phyloP scores from a whole-genome alignment of 2,113 vertebrate species.

The Dasyornis broadbenti region DNA sequence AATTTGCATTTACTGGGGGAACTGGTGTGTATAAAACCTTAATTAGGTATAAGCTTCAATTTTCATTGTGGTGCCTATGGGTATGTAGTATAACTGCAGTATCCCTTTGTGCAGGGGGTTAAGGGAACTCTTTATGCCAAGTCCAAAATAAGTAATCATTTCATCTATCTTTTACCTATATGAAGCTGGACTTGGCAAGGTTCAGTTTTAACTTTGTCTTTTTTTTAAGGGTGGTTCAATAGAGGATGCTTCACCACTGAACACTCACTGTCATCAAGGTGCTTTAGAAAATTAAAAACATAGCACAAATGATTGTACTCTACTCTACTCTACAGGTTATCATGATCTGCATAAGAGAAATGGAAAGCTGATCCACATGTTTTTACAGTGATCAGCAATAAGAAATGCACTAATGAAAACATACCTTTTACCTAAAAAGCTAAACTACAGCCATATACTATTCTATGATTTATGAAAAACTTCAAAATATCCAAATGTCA shows the following conservation, averaged over 20 bases:
- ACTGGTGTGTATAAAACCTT: constrained; percentile 86
- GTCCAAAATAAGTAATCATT: constrained; percentile 69
- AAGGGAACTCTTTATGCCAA: constrained; percentile 74
- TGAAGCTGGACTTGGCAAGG: constrained; percentile 69
- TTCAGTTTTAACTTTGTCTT: constrained; percentile 25
- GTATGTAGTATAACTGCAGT: constrained; percentile 84
- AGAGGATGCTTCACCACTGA: constrained; percentile 83
- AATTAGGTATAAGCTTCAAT: constrained; percentile 79
- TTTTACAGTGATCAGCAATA: constrained; percentile 78
- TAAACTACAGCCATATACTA: constrained; percentile 84
- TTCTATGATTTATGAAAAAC: constrained; percentile 83
- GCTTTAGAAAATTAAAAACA: constrained; percentile 85
- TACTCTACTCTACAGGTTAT: constrained; percentile 82
- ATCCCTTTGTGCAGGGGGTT: constrained; percentile 80
- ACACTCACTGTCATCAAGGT: constrained; percentile 86
- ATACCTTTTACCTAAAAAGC: constrained; percentile 83
- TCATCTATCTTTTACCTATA: constrained; percentile 69
- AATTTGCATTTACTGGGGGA: constrained; percentile 86
- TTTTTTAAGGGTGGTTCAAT: constrained; percentile 74
- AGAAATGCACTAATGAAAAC: constrained; percentile 84
- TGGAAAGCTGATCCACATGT: constrained; percentile 77
- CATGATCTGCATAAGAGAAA: constrained; percentile 80
- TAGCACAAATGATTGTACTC: constrained; percentile 83
- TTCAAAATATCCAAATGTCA: constrained; percentile 87
- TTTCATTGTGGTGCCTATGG: constrained; percentile 81